These are phyloP conservation scores for Ochropleura leucogaster DNA, from an alignment of 2,888 invertebrate genomes.

Conservation along the genomic window DNA sequence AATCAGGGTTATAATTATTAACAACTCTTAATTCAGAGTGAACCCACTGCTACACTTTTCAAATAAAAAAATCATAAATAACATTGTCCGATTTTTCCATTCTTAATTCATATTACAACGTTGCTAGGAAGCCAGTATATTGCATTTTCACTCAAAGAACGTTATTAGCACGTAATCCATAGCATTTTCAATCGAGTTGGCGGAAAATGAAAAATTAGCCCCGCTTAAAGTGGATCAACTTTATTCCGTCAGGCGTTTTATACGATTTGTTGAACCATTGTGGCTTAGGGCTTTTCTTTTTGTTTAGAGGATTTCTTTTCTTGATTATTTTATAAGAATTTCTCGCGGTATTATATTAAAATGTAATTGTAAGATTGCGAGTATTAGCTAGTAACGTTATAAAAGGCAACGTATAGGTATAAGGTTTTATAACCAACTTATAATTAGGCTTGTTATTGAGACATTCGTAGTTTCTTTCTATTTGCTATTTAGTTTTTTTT, in stretches of 20 bases:
- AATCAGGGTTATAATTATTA: too few species aligned
- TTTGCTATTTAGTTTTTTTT: too few species aligned
- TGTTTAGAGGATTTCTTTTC: not conserved
- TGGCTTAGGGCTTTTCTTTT: not conserved
- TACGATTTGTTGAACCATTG: constrained; percentile 4
- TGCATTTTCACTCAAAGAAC: not conserved
- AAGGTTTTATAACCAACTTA: too few species aligned
- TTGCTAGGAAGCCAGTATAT: not conserved
- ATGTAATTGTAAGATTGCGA: not conserved
- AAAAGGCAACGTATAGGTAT: not conserved
- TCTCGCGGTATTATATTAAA: not conserved
- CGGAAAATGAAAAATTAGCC: constrained; percentile 33
- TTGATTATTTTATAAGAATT: not conserved
- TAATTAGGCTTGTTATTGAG: too few species aligned
- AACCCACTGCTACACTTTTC: too few species aligned
- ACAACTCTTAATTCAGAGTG: too few species aligned
- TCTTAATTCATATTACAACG: not conserved
- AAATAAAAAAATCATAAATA: not conserved
- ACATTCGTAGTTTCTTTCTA: too few species aligned
- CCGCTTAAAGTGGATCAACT: constrained; percentile 30
- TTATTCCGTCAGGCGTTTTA: constrained; percentile 4
- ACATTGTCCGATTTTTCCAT: not conserved
- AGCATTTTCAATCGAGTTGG: constrained; percentile 47
- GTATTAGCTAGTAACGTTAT: not conserved
- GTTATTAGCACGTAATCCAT: constrained; percentile 18